Evolutionary conservation across 1,140 invertebrate species (phyloP).

Genomic region (Drosophila pandora): DNA sequence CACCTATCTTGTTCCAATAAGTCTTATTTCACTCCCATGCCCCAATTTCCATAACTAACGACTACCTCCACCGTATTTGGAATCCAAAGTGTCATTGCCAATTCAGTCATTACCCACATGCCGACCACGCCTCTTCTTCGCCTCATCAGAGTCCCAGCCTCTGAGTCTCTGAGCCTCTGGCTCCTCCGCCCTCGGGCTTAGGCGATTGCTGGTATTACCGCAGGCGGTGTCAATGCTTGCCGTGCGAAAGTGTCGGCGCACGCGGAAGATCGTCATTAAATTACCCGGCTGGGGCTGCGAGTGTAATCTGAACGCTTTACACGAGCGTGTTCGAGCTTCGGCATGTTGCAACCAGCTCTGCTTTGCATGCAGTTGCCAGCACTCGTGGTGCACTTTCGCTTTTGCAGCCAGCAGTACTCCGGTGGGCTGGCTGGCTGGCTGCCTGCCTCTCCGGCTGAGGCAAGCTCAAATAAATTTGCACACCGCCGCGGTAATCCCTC

Average conservation of each 20-base stretch:
- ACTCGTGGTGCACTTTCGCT: constrained; percentile 59
- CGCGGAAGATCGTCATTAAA: constrained; percentile 69
- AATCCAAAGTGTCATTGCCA: constrained; percentile 38
- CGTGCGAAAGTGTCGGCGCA: constrained; percentile 56
- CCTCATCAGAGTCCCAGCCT: neutral
- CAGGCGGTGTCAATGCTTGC: constrained; percentile 47
- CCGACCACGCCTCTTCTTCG: constrained; percentile 1
- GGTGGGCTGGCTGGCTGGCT: constrained; percentile 20
- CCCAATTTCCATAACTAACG: no score
- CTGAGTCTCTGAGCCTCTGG: no score
- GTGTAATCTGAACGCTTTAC: constrained; percentile 55
- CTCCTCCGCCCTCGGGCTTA: neutral
- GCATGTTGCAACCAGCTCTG: constrained; percentile 60
- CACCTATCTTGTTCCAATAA: no score
- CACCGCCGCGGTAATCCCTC: constrained; percentile 28
- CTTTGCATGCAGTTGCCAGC: constrained; percentile 40
- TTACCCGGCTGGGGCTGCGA: constrained; percentile 48
- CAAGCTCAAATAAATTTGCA: constrained; percentile 50
- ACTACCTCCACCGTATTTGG: neutral
- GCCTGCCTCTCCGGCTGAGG: constrained; percentile 42
- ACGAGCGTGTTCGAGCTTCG: constrained; percentile 19
- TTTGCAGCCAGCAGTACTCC: constrained; percentile 27
- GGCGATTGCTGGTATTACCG: neutral
- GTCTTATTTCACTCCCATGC: no score
- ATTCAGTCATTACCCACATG: constrained; percentile 17